A percentile compares a stretch with the other conserved stretches of the same genome.
These are phyloP conservation scores for Oligia fasciuncula DNA, from an alignment of 2,888 invertebrate species.

Conservation along the genomic window DNA sequence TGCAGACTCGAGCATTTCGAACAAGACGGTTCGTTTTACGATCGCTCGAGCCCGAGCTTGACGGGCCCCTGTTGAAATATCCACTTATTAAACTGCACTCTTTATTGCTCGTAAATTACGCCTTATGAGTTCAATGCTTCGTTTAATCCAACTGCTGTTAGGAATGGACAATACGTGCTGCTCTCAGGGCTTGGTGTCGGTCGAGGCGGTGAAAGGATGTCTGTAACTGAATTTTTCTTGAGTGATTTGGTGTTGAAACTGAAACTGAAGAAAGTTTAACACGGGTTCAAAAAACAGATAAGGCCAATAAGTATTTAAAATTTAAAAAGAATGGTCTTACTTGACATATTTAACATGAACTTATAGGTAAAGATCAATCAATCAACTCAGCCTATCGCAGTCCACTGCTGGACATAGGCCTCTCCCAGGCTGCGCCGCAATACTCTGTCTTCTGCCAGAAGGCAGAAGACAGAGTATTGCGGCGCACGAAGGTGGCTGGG, in stretches of 20 bases:
- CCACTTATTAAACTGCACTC: constrained; percentile 82
- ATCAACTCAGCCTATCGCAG: no score
- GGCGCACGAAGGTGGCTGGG: no score
- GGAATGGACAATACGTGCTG: constrained; percentile 65
- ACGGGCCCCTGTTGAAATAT: constrained; percentile 78
- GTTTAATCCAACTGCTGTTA: constrained; percentile 74
- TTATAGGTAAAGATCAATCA: no score
- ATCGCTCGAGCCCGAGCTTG: constrained; percentile 63
- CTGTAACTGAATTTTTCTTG: constrained; percentile 4
- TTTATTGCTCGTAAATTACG: constrained; percentile 83
- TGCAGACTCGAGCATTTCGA: constrained; percentile 53
- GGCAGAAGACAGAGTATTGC: no score
- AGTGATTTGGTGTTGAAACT: constrained; percentile 20
- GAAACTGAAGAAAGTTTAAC: neutral
- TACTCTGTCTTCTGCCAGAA: no score
- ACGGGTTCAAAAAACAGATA: neutral
- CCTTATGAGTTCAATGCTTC: constrained; percentile 84
- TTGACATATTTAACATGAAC: neutral
- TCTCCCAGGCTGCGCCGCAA: no score
- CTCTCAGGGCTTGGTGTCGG: constrained; percentile 44
- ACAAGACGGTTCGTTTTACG: constrained; percentile 73
- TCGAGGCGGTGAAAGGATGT: constrained; percentile 23
- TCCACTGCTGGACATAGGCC: no score
- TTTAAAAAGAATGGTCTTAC: neutral
- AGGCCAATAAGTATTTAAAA: no score